Evolutionary conservation across 2,888 invertebrate species (phyloP), one percentile per base, ranked within the genome.

Genomic region (Coelinius sp.): DNA sequence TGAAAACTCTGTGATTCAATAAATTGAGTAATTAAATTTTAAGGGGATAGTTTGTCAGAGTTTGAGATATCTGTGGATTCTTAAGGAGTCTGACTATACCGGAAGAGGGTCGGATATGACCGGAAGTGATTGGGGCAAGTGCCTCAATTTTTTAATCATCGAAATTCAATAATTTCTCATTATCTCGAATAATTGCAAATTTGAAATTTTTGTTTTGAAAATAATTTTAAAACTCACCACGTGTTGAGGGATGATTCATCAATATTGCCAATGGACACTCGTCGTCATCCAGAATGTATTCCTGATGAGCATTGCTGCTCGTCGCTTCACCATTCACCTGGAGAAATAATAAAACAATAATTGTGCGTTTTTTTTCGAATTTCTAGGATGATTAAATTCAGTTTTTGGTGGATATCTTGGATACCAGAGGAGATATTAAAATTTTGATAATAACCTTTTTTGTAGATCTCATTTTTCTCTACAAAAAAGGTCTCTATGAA

Each of bases 251-350:
- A 88, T 96, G 94, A 89, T 95, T 96, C 95, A 97, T 95, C 76
- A 96, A 91, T 85, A 97, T 97, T 65, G 97, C 95, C 76, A 98
- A 90, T 52, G 99, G 99, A 88, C 98, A 98, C 88, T 99, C 99
- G 88, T 98, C 97, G 86, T 98, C 98, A 87, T 98, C 97, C 79
- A 99, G 90, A 80, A 98, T 94, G 88, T 97, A 96, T 88, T 99
- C 98, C 17, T 94, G 92, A 83, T 93, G 93, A 79, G 92, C 91
- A 62, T 91, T 91, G 79, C 92, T 90, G 74, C 85, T 85, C 44
- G 88, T 88, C 72, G 88, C 89, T 74, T 89, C 89, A 70, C 88
- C 86, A 75, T 89, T 89, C 71, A 89, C 88, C 89, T 89, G 78
- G 49, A 71, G 75, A 66, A 72, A 66, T 63, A 52, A 70, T n/a